Evolutionary conservation across 2,797 vertebrate genomes (phyloP).

Genomic region (Pseudomugil gertrudae): DNA sequence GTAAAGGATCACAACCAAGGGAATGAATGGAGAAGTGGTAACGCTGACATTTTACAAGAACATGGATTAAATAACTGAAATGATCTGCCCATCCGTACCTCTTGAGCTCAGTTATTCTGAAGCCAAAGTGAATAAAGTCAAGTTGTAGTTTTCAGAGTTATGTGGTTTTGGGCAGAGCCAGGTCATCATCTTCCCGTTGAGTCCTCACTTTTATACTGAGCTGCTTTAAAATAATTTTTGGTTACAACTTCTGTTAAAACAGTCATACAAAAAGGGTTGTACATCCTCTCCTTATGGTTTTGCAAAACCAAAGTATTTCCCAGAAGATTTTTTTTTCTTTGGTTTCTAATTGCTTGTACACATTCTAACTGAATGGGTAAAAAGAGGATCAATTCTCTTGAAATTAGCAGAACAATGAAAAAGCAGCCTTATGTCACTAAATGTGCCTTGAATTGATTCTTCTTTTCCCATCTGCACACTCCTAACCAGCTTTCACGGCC

Average conservation of each 20-base stretch:
- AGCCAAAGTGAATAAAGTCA: conserved; percentile 40
- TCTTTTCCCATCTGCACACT: conserved; percentile 29
- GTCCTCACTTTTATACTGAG: conserved; percentile 16
- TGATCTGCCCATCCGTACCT: neutral
- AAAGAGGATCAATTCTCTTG: conserved; percentile 26
- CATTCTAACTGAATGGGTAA: conserved; percentile 28
- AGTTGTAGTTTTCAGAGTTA: conserved; percentile 12
- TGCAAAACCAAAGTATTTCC: conserved; percentile 31
- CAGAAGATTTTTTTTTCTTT: neutral
- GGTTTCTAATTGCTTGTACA: neutral
- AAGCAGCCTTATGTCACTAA: conserved; percentile 72
- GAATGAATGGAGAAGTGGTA: neutral
- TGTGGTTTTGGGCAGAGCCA: conserved; percentile 1
- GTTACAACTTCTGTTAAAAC: neutral
- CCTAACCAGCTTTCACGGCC: conserved; percentile 47
- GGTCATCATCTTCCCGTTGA: neutral
- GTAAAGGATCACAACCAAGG: neutral
- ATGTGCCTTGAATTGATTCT: conserved; percentile 76
- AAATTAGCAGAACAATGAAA: conserved; percentile 52
- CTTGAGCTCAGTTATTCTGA: conserved; percentile 8
- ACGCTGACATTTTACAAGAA: neutral
- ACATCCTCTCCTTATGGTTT: neutral
- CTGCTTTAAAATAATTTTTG: conserved; percentile 15
- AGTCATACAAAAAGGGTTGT: neutral
- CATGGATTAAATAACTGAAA: neutral